Percentiles rank a stretch among this genome's conserved stretches.
phyloP scores from a whole-genome alignment of 2,797 vertebrate species.

The Echeneis naucrates region DNA sequence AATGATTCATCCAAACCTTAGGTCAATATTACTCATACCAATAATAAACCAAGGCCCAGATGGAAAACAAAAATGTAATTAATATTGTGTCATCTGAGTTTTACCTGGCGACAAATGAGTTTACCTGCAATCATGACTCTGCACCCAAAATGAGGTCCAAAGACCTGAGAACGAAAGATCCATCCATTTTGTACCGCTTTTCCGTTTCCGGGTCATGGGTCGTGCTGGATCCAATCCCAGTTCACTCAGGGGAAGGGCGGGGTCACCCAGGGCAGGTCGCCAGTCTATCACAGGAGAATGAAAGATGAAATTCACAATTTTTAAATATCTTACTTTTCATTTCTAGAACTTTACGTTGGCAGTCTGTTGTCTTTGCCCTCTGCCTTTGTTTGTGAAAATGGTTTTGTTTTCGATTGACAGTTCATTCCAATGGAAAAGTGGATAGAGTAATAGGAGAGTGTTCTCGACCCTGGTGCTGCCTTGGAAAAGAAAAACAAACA shows the following conservation, averaged over 20 bases:
- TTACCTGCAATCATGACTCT: constrained; percentile 36
- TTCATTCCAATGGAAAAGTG: constrained; percentile 41
- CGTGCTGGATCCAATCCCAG: too few relatives aligned
- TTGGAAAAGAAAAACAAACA: constrained; percentile 17
- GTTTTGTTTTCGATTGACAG: constrained; percentile 67
- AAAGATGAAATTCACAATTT: constrained; percentile 55
- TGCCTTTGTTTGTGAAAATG: constrained; percentile 43
- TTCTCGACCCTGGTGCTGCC: constrained; percentile 45
- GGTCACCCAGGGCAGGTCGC: too few relatives aligned
- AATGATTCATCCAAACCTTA: constrained; percentile 19
- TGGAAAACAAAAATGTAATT: constrained; percentile 4
- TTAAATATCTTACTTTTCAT: constrained; percentile 55
- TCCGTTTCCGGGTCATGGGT: too few relatives aligned
- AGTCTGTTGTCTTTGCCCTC: constrained; percentile 49
- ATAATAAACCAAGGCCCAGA: constrained; percentile 21
- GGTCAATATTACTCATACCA: constrained; percentile 24
- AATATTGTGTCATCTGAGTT: constrained; percentile 16
- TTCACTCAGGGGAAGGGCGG: too few relatives aligned
- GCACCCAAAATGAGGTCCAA: constrained; percentile 31
- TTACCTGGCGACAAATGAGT: constrained; percentile 33
- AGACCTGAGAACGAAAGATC: constrained; percentile 37
- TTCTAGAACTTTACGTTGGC: constrained; percentile 32
- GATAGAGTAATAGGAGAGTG: constrained; percentile 46
- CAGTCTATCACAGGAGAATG: too few relatives aligned
- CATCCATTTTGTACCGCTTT: too few relatives aligned